phyloP scores from a whole-genome alignment of 1,140 invertebrate genomes.

The Helicoverpa armigera region DNA sequence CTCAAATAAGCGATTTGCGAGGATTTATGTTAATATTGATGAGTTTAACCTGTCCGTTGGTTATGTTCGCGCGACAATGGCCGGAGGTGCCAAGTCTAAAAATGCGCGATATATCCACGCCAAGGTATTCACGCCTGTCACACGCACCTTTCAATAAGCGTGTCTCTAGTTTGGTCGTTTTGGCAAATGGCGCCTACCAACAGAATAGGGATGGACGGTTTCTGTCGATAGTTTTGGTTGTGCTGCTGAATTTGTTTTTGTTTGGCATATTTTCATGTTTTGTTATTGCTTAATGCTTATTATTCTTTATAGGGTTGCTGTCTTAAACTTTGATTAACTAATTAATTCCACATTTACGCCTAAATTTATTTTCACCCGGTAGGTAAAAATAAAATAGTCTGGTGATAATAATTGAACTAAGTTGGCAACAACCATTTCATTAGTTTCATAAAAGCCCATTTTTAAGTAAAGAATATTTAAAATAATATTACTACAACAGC shows the following conservation, averaged over 20 bases:
- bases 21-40: conserved; percentile 28
- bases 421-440: neutral
- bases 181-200: conserved; percentile 73
- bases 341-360: no score
- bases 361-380: no score
- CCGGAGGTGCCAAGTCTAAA: conserved; percentile 73
- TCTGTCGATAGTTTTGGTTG: neutral
- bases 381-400: no score
- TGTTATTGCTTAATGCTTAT: no score
- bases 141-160: conserved; percentile 59
- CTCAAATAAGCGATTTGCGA: conserved; percentile 25
- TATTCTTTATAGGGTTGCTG: no score
- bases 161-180: conserved; percentile 65
- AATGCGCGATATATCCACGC: conserved; percentile 66
- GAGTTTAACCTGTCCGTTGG: neutral
- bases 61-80: neutral
- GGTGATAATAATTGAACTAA: neutral
- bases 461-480: no score
- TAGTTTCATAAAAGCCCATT: no score
- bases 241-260: neutral
- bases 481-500: no score
- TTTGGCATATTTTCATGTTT: neutral
- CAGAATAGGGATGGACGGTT: conserved; percentile 51
- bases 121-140: conserved; percentile 69
- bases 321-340: no score